Base-by-base conservation (phyloP, 2,113 vertebrate species). In the Hemicordylus capensis region DNA sequence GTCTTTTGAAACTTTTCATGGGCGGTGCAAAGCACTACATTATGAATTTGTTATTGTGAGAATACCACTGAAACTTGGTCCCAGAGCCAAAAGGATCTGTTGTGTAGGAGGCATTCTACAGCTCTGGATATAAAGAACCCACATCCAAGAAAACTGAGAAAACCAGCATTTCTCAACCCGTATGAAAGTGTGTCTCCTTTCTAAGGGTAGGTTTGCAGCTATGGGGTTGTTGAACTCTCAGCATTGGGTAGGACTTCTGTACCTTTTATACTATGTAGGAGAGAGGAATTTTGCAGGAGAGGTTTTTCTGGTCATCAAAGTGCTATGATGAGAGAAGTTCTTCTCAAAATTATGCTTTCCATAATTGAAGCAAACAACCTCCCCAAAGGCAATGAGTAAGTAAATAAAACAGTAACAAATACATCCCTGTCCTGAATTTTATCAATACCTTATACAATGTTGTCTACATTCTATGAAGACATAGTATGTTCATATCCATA, bases 241-340 rank as follows among this genome's bases (percentile, higher is more conserved):
- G 4, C 64, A 74, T 34, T 48, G n/a, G 51, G 63, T 56, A 14
- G 1, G 4, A 20, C 58, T 58, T 19, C 10, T 1, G 74, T 19
- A 24, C 2, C 39, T 0, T 82, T 70, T 31, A 73, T 2, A 10
- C 34, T 28, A 24, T 12, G 37, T 61, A 76, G 31, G 34, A 9
- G 28, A 9, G 34, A 19, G 17, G 19, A 42, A 42, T 12, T 11
- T 19, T n/a, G 8, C 59, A 61, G 59, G 59, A 20, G 17, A 14
- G 6, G 14, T 64, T 34, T 20, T 10, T 24, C 0, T 0, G 3
- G n/a, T n/a, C n/a, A n/a, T n/a, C n/a, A n/a, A n/a, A n/a, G n/a
- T n/a, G n/a, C n/a, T n/a, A 0, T 4, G 48, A 39, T 42, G 6
- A 39, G 28, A 76, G 34, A 37, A 20, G 54, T 72, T 56, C 51